Base-by-base conservation (phyloP, 2,888 invertebrate genomes). In the Autographa pulchrina region DNA sequence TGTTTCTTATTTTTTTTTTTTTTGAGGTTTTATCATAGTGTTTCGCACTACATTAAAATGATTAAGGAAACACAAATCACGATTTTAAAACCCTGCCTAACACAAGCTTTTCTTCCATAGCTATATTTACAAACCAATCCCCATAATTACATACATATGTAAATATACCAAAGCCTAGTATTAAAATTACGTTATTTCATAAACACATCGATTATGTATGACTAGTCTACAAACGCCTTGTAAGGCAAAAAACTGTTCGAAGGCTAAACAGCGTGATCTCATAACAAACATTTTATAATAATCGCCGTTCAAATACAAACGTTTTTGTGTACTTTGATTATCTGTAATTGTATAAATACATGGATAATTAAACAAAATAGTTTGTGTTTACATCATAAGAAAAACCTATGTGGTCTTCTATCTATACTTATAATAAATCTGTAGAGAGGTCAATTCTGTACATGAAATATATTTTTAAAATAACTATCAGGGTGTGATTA, bases 191-290 rank as follows among this genome's bases (percentile, higher is more conserved):
- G 13, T 25, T 56, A 56, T 56, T 56, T 20, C 20, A 18, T 18
- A 56, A 25, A 20, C 18, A 11, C 25, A 56, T 56, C 54, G 20
- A 56, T 56, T 56, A 56, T 20, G 20, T 25, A 56, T 56, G 20
- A 56, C n/a, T 38, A 7, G 18, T 38, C 60, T 20, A 38, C 59
- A 32, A 16, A 35, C 58, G 63, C 70, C 70, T 66, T 79, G 18
- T 77, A 74, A 64, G 70, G 75, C 66, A 75, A 77, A n/a, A 70
- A 80, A 75, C 63, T 68, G 25, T 7, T 35, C n/a, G 14, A 62
- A 48, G 52, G 64, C 62, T 54, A 41, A 67, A 65, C 35, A 35
- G 43, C 60, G 48, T 80, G 80, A 77, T 69, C 75, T 77, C 77
- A 77, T 75, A 80, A 75, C 66, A 56, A 56, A 25, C 54, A 25